Evolutionary conservation across 2,888 invertebrate genomes (phyloP), one percentile per base, ranked within the genome.

Genomic region (Ophion obscuratus): DNA sequence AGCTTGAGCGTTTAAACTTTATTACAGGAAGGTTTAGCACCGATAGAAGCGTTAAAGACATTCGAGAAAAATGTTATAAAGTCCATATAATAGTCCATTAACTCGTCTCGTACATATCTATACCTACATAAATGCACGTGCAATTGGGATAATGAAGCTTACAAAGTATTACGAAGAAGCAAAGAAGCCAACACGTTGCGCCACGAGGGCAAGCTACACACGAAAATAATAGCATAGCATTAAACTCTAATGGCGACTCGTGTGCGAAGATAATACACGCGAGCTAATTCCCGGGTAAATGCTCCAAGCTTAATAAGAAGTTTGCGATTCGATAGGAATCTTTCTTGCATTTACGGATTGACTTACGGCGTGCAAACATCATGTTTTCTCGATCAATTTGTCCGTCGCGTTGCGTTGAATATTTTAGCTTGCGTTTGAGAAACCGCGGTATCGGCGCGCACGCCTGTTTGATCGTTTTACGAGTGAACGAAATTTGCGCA

Each of bases 301-400:
- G 61, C 73, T 81, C 70, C 27, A 53, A 73, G 62, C 67, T 75
- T 85, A 87, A 86, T 81, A 67, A 87, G 64, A 84, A 89, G 85
- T 86, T 87, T 84, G 71, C 68, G 71, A 77, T 73, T 81, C 67
- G 88, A 90, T 88, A 87, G 64, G 76, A 68, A 89, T 89, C 87
- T 88, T 71, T 70, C 61, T 67, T 75, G 82, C 73, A 84, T 83
- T 84, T 87, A 87, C 64, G 84, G 88, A 90, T 87, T 87, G 84
- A 85, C 66, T 77, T 74, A 80, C 66, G 67, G 14, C 57, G 67
- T 66, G 75, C 68, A 71, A 75, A 82, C 77, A 53, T 75, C 67
- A 61, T 47, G 62, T 79, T 71, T 61, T 44, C 66, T 20, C 40
- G 62, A 17, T 64, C 11, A 62, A 79, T 79, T 74, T 62, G 40